Evolutionary conservation across 2,797 vertebrate species (phyloP), one percentile per base, ranked within the genome.

Genomic region (Acanthornis magna): DNA sequence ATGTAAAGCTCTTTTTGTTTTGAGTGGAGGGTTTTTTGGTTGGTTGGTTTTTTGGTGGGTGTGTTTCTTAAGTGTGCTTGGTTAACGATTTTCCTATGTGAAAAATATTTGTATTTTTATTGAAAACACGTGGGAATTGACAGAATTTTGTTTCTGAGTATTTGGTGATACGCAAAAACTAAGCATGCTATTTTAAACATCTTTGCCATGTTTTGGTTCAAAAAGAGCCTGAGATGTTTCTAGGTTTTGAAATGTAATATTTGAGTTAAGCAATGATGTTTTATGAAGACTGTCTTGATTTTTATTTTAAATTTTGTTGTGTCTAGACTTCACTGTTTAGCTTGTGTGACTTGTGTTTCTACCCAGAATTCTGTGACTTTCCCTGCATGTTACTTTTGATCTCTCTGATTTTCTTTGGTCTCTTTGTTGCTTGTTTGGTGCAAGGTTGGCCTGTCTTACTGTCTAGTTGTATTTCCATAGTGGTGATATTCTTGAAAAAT

Each of bases 31-130:
- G 10, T 19, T 36, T 57, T 25, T 34, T 77, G 18, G 4, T 47
- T 54, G 8, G 2, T 43, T 54, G 34, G 0, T n/a, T 58, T 58
- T 71, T 74, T 21, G 2, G 3, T 25, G 26, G 14, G 1, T 43
- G 7, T 34, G 5, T 66, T 91, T 65, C 21, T 45, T 26, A 63
- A 66, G 26, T 63, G 27, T 65, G 15, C 15, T 71, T 66, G 51
- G 30, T 61, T 74, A 74, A 25, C n/a, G n/a, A n/a, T n/a, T n/a
- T n/a, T n/a, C n/a, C 25, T 79, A 1, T 23, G 10, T 66, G 10
- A 80, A 72, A 71, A 73, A 14, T 4, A 17, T 20, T 53, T 57
- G 11, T 3, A 5, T 82, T 85, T 81, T 34, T 66, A 43, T 50
- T 54, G 16, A 79, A 67, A 79, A 70, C 5, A n/a, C 4, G 4